These are phyloP conservation scores for Brachyalestes nurse DNA, from an alignment of 2,797 vertebrate genomes.

Conservation along the genomic window DNA sequence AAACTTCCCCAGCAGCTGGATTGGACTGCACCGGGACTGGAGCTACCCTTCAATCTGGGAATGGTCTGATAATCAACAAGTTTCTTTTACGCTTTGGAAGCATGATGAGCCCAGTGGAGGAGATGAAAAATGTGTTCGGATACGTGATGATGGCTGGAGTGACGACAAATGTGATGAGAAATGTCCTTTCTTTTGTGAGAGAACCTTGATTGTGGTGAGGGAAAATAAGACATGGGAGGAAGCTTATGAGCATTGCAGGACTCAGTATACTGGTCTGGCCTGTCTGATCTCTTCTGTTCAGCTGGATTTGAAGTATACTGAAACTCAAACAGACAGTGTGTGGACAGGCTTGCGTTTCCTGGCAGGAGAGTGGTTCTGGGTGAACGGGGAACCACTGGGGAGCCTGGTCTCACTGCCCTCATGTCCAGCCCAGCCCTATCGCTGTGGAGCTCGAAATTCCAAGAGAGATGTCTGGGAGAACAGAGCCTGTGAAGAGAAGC, in stretches of 20 bases:
- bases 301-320: constrained; percentile 34
- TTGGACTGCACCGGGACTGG: constrained; percentile 7
- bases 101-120: rapidly evolving
- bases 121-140: neutral
- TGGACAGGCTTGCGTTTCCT: constrained; percentile 68
- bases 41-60: neutral
- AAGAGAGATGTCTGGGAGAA: neutral
- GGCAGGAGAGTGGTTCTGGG: constrained; percentile 29
- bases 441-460: constrained; percentile 1
- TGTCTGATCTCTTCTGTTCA: constrained; percentile 53
- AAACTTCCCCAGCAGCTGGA: neutral
- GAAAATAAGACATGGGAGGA: constrained; percentile 64
- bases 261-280: constrained; percentile 51
- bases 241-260: constrained; percentile 61
- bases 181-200: constrained; percentile 42
- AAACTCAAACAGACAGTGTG: neutral
- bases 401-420: neutral
- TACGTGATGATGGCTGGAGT: rapidly evolving
- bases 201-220: constrained; percentile 46
- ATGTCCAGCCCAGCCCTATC: neutral
- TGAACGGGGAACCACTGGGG: neutral
- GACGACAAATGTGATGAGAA: rapidly evolving
- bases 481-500: constrained; percentile 17
- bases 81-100: neutral
- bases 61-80: constrained; percentile 16